phyloP scores from a whole-genome alignment of 2,113 vertebrate genomes.

The Xenopus laevis region DNA sequence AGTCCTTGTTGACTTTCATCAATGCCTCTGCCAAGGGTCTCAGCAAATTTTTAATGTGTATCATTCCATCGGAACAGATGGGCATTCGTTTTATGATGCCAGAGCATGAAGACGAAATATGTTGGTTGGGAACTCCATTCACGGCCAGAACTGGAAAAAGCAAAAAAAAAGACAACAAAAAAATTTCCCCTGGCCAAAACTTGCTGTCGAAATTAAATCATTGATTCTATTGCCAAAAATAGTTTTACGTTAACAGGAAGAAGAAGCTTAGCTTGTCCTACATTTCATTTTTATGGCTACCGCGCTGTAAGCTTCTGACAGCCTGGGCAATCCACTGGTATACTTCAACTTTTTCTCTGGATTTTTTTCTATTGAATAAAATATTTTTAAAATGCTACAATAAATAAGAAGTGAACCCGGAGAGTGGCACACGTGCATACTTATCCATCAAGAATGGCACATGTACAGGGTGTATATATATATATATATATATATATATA shows the following conservation, averaged over 20 bases:
- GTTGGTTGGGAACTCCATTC: conserved; percentile 21
- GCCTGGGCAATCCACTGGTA: background rate
- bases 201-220: conserved; percentile 23
- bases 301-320: background rate
- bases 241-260: conserved; percentile 13
- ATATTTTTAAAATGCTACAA: too few relatives aligned
- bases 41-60: conserved; percentile 32
- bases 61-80: conserved; percentile 36
- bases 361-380: too few relatives aligned
- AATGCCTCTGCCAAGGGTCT: conserved; percentile 33
- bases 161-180: background rate
- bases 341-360: background rate
- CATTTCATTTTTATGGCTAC: conserved; percentile 12
- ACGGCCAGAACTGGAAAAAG: conserved; percentile 15
- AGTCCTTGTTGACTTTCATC: conserved; percentile 29
- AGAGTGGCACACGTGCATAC: too few relatives aligned
- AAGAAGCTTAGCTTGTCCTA: background rate
- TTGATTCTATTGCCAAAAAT: conserved; percentile 23
- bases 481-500: too few relatives aligned
- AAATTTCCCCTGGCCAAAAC: conserved; percentile 10
- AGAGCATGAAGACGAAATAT: conserved; percentile 31
- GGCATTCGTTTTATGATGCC: conserved; percentile 33
- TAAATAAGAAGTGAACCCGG: too few relatives aligned
- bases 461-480: too few relatives aligned
- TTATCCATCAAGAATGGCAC: too few relatives aligned